A percentile compares a stretch with the other conserved stretches of the same genome.
Evolutionary conservation across 2,888 invertebrate genomes (phyloP).

Genomic region (Oligia strigilis): DNA sequence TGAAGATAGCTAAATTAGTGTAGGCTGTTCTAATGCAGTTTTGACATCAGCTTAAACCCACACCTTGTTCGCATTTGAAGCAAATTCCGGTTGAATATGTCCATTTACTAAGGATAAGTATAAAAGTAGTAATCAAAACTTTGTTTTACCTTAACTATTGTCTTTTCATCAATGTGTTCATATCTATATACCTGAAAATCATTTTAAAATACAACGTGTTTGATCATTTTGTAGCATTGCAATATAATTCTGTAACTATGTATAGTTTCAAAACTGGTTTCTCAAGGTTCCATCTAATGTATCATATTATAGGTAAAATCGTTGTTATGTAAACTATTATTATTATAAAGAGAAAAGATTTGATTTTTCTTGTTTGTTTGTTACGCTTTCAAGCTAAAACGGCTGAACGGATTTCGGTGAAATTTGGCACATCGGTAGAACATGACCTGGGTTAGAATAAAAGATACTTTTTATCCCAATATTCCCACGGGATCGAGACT

Average conservation of each 20-base stretch:
- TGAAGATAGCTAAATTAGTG: conserved; percentile 35
- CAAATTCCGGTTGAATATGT: not conserved
- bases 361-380: not conserved
- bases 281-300: conserved; percentile 19
- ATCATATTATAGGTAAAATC: not conserved
- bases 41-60: conserved; percentile 64
- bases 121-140: not conserved
- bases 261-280: conserved; percentile 33
- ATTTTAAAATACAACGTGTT: conserved; percentile 6
- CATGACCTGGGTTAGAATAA: not conserved
- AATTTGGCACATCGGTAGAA: not conserved
- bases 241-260: not conserved
- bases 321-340: not conserved
- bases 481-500: not conserved
- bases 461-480: not conserved
- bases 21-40: conserved; percentile 68
- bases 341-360: not conserved
- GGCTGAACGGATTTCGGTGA: not conserved
- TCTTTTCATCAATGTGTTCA: not conserved
- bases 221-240: not conserved
- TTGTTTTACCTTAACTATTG: not conserved
- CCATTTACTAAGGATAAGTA: not conserved
- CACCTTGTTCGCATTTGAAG: conserved; percentile 52
- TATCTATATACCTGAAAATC: not conserved
- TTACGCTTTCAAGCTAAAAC: not conserved